Base-by-base conservation (phyloP, 2,888 invertebrate genomes). In the Melinopterus prodromus region DNA sequence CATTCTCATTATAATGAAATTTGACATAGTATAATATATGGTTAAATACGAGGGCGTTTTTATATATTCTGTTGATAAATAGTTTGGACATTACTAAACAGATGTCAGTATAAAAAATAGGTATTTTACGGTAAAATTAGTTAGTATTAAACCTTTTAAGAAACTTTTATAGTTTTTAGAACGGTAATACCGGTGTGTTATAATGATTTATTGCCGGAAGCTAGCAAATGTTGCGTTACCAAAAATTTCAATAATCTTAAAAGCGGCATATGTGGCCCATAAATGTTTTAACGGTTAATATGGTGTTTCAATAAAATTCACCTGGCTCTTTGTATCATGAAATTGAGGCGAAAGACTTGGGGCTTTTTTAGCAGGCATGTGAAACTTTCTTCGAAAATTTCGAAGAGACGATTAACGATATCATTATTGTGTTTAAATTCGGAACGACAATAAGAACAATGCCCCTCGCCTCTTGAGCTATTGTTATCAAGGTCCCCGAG, bases 401-500 rank as follows among this genome's bases (percentile, higher is more conserved):
- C 53, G 53, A 53, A 53, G 16, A 26, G 35, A 37, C 35, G 37
- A 74, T 74, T 74, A 74, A 74, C 74, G 74, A 37, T 74, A 74
- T 74, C 74, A 74, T 74, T 37, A 74, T 74, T 74, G 74, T 74
- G 37, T 37, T 74, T 36, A 74, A 74, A 74, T 74, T 74, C 74
- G 36, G 35, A 35, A 74, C 74, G 36, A 74, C 74, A 74, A 74
- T 74, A 74, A 74, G 74, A 74, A 74, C 74, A 74, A 74, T 74
- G 53, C 12, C 53, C 12, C 53, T 53, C 53, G 53, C 53, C 53
- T 53, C 74, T 35, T 35, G 80, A 84, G 80, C 87, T 84, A 87
- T 88, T 88, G 88, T 88, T 84, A 84, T 86, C 84, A 83, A 83
- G 77, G 79, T 79, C 84, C 85, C 85, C 82, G 80, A 81, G 84